Percentiles rank a stretch among this genome's conserved stretches.
Evolutionary conservation across 1,140 invertebrate genomes (phyloP).

Genomic region (Olivierus martensii): DNA sequence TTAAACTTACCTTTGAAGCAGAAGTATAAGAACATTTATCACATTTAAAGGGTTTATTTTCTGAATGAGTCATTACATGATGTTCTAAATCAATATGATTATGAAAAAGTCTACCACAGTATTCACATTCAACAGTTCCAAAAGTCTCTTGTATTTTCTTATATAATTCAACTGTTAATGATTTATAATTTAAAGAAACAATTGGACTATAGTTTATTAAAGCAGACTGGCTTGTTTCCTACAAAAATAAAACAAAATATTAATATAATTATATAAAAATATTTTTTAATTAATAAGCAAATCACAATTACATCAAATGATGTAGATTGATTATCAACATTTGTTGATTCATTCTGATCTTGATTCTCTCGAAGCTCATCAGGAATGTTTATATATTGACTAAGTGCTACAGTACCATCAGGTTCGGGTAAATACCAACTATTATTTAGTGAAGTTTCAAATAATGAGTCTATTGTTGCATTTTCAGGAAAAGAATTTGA

Average conservation of each 20-base stretch:
- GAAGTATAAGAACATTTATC: neutral
- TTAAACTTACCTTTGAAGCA: slow-evolving; percentile 20
- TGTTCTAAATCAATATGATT: slow-evolving; percentile 27
- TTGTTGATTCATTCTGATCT: neutral
- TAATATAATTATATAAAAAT: too few relatives aligned
- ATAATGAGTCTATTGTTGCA: too few relatives aligned
- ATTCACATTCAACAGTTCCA: slow-evolving; percentile 31
- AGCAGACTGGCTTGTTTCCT: neutral
- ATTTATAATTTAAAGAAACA: slow-evolving; percentile 24
- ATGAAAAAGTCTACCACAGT: slow-evolving; percentile 29
- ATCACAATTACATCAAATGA: neutral
- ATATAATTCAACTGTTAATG: slow-evolving; percentile 27
- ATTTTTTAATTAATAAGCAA: neutral
- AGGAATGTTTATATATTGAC: slow-evolving; percentile 3
- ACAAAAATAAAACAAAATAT: neutral
- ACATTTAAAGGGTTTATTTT: slow-evolving; percentile 8
- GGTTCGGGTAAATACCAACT: slow-evolving; percentile 13
- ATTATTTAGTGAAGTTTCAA: neutral
- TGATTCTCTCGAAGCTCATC: neutral
- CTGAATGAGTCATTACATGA: slow-evolving; percentile 28
- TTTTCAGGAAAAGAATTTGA: too few relatives aligned
- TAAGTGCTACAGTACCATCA: neutral
- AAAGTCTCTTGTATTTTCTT: slow-evolving; percentile 30
- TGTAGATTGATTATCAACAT: neutral
- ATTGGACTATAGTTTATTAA: neutral